Evolutionary conservation across 2,797 vertebrate species (phyloP).

Genomic region (Pelodytes ibericus): DNA sequence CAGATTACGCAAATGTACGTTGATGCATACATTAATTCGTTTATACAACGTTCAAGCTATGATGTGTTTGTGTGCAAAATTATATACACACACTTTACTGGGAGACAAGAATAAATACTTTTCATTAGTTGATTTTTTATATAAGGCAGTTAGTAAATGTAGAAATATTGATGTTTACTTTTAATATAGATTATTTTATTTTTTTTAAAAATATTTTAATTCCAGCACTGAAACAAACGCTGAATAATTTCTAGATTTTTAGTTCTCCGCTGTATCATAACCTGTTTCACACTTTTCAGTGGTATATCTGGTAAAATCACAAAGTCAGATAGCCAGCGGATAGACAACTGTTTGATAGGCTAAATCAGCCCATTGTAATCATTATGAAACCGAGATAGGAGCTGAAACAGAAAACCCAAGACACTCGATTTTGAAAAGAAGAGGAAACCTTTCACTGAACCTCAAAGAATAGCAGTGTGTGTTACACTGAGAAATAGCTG

Average conservation of each 20-base stretch:
- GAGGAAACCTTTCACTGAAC: constrained; percentile 31
- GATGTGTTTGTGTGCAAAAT: neutral
- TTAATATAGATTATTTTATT: too few relatives aligned
- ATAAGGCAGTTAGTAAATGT: too few relatives aligned
- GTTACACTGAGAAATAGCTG: constrained; percentile 39
- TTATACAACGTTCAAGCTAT: neutral
- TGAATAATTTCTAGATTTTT: too few relatives aligned
- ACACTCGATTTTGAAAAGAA: constrained; percentile 10
- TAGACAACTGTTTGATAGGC: constrained; percentile 24
- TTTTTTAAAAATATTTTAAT: too few relatives aligned
- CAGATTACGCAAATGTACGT: neutral
- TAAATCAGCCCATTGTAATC: constrained; percentile 8
- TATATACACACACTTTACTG: too few relatives aligned
- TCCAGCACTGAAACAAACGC: too few relatives aligned
- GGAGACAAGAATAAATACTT: too few relatives aligned
- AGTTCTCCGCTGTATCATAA: too few relatives aligned
- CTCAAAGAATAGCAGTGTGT: constrained; percentile 25
- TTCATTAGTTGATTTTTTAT: too few relatives aligned
- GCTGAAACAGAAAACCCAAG: constrained; percentile 9
- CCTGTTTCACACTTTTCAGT: neutral
- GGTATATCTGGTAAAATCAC: neutral
- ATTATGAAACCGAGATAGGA: constrained; percentile 17
- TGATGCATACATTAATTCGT: neutral
- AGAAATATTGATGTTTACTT: too few relatives aligned
- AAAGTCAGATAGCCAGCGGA: neutral